Conservation (phyloP, 2,113 vertebrate species). For the Globicephala melas region DNA sequence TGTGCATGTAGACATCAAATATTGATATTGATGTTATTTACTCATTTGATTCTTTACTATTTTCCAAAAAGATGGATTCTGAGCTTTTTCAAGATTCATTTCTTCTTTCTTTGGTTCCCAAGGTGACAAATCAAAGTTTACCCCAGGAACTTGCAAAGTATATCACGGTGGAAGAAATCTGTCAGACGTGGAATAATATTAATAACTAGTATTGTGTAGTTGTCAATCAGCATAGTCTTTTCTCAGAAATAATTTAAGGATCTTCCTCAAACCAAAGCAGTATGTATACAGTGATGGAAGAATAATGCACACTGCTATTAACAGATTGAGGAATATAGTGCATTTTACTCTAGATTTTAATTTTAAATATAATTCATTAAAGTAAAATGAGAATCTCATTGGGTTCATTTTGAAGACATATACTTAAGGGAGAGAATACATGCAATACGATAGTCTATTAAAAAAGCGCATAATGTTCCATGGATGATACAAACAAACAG, state of each 20-base stretch:
- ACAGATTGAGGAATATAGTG: neutral
- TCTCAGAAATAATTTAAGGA: constrained; percentile 53
- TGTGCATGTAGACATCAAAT: constrained; percentile 64
- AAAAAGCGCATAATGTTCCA: neutral
- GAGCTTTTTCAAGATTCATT: constrained; percentile 71
- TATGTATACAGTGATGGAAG: neutral
- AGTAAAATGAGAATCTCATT: neutral
- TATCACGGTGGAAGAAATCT: constrained; percentile 58
- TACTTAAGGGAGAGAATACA: neutral
- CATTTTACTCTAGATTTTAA: constrained; percentile 35
- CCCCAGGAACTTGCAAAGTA: constrained; percentile 66
- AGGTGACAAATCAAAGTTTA: constrained; percentile 82
- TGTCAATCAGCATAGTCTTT: constrained; percentile 59
- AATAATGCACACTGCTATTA: neutral
- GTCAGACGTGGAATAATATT: constrained; percentile 48
- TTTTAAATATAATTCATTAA: constrained; percentile 48
- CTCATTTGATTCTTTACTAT: constrained; percentile 81
- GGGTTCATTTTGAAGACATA: neutral
- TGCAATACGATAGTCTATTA: neutral
- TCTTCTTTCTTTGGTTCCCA: constrained; percentile 64
- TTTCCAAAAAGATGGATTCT: constrained; percentile 66
- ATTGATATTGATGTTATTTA: constrained; percentile 83
- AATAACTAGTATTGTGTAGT: constrained; percentile 42
- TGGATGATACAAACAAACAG: neutral
- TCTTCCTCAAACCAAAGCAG: constrained; percentile 7